A percentile compares a stretch with the other conserved stretches of the same genome.
Evolutionary conservation across 1,140 invertebrate species (phyloP).

Genomic region (Hypsibius dujardini): DNA sequence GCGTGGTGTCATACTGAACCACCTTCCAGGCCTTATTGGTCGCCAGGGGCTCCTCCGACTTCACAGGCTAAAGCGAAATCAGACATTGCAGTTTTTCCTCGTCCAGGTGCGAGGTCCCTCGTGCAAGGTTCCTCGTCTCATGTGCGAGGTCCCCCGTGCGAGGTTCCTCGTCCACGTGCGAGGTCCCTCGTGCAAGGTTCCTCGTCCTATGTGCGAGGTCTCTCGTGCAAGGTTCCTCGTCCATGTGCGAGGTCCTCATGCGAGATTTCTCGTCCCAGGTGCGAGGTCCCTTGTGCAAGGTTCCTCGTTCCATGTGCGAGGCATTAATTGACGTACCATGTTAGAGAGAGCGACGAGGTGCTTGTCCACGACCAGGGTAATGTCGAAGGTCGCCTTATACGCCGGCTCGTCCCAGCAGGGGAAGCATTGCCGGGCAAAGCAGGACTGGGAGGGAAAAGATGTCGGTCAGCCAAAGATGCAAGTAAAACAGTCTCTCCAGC

Average conservation of each 20-base stretch:
- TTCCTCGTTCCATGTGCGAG: background rate
- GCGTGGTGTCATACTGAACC: slow-evolving; percentile 62
- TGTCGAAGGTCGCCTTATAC: slow-evolving; percentile 81
- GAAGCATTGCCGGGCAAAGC: slow-evolving; percentile 61
- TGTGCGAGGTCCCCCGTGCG: no score
- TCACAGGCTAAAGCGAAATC: slow-evolving; percentile 42
- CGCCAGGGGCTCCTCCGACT: slow-evolving; percentile 37
- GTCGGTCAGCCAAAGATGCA: background rate
- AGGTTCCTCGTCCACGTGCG: no score
- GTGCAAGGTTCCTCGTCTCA: no score
- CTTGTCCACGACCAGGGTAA: slow-evolving; percentile 57
- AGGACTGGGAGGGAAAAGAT: slow-evolving; percentile 49
- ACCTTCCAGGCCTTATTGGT: slow-evolving; percentile 38
- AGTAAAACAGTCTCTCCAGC: no score
- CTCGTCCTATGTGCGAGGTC: no score
- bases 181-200: no score
- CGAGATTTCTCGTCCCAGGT: no score
- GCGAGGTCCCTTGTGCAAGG: no score
- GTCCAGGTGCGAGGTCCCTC: no score
- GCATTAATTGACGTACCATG: slow-evolving; percentile 45
- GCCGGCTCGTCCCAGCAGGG: slow-evolving; percentile 96
- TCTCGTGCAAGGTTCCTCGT: no score
- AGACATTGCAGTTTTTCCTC: background rate
- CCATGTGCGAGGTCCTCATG: no score
- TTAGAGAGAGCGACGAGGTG: slow-evolving; percentile 64